phyloP scores from a whole-genome alignment of 1,140 invertebrate species.

The Drosophila melanogaster region DNA sequence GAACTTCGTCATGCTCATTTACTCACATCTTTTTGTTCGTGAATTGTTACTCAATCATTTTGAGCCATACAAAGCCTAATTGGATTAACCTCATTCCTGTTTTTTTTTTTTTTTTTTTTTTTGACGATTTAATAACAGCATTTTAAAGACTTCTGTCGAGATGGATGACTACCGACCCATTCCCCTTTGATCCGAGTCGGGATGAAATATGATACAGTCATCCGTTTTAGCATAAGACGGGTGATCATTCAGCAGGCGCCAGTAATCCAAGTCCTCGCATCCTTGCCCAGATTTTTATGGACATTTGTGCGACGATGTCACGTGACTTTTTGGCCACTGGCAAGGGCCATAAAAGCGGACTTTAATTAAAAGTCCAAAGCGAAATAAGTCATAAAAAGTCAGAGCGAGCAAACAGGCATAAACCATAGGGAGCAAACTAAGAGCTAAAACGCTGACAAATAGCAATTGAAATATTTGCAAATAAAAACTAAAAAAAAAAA shows the following conservation, averaged over 20 bases:
- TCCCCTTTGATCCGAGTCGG: conserved; percentile 2
- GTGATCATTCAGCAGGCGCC: conserved; percentile 34
- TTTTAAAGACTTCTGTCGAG: conserved; percentile 28
- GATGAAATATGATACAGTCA: conserved; percentile 32
- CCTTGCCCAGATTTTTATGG: conserved; percentile 38
- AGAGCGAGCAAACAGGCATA: conserved; percentile 24
- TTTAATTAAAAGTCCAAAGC: conserved; percentile 38
- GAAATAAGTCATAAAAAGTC: conserved; percentile 44
- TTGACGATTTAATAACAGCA: conserved; percentile 21
- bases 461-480: conserved; percentile 47
- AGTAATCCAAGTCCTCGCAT: conserved; percentile 31
- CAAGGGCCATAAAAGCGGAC: conserved; percentile 29
- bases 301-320: conserved; percentile 17
- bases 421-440: conserved; percentile 32
- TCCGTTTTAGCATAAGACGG: conserved; percentile 36
- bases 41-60: conserved; percentile 25
- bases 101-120: conserved; percentile 11
- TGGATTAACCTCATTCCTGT: conserved; percentile 28
- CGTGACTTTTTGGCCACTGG: conserved; percentile 31
- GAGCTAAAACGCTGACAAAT: conserved; percentile 41
- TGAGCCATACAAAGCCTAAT: conserved; percentile 9
- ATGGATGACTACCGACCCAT: conserved; percentile 6
- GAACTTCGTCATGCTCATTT: neutral
- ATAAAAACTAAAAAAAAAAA: conserved; percentile 44
- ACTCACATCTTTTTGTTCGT: neutral